Base-by-base conservation (phyloP, 2,888 invertebrate species). In the Allygus modestus region DNA sequence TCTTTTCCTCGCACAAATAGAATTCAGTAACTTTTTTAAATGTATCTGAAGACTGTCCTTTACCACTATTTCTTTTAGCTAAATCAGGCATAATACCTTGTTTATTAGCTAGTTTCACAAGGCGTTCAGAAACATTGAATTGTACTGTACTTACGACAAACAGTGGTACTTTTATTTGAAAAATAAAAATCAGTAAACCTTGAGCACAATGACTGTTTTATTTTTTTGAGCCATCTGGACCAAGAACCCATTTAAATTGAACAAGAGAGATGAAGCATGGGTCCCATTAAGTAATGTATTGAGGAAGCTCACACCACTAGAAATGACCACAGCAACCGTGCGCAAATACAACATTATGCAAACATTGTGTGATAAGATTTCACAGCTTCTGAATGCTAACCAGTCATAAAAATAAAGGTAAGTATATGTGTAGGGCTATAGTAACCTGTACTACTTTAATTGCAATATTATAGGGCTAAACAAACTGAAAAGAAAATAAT, bases 51-150 rank as follows among this genome's bases (percentile, higher is more conserved):
- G 31, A 54, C 5, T 51, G 20, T 26, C 0, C 9, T 31, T 81
- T 81, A 58, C 26, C n/a, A 81, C n/a, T n/a, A 11, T n/a, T 81
- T 81, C 41, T 81, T 15, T 37, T 58, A 58, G 20, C 4, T n/a
- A 61, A 81, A 23, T 58, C 81, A 58, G 81, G 58, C 61, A 81
- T 37, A 33, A 81, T 81, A 20, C 81, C 81, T 37, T 81, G 58
- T 17, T 61, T 37, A 33, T 81, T 31, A 23, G 33, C 41, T n/a
- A 81, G 20, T 81, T 81, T 81, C 0, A 81, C 61, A 9, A 81
- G 61, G 20, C 46, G 54, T 58, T 81, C 61, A 4, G 58, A 81
- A n/a, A 81, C 81, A 17, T 81, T 33, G n/a, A 81, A 81, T 61
- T 81, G 37, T 23, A 58, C n/a, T 43, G 73, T 41, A 43, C 26